Base-by-base conservation (phyloP, 2,888 invertebrate genomes). In the Scaeva pyrastri region DNA sequence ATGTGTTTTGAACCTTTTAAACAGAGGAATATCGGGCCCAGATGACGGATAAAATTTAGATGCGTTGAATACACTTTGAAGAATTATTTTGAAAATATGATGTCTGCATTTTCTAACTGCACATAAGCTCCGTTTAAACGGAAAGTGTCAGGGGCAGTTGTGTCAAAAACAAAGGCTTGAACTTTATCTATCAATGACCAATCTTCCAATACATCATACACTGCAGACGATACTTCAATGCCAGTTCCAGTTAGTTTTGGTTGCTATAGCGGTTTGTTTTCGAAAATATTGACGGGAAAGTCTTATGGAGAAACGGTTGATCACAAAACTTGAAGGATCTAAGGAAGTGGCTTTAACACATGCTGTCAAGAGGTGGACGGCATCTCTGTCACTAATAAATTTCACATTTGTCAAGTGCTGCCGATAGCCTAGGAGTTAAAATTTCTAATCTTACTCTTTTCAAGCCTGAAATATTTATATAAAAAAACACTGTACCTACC, bases 31-130 rank as follows among this genome's bases (percentile, higher is more conserved):
- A 71, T 48, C 60, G 41, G 62, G 50, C 2, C 73, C 60, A 45
- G 64, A 48, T 26, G 10, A 66, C 12, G 45, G 26, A 48, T 48
- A 23, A 66, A 48, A 48, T 12, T 45, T 16, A 14, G 48, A 26
- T 19, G 16, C 48, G 16, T 71, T 56, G 45, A 74, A 74, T 41
- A 64, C 52, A n/a, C 55, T 55, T 52, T 74, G 55, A 55, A 74
- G 36, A 64, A 74, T n/a, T n/a, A 55, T 74, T 19, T 64, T 43
- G 21, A 74, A 48, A 60, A 62, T 14, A 23, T 62, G 14, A 45
- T 62, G 43, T 26, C 21, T 39, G 43, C 23, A n/a, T 64, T 50
- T 73, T 60, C 73, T 26, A 60, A 31, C n/a, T 50, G 39, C n/a
- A 60, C 19, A 60, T 60, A 60, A 21, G 48, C 73, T n/a, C 60